phyloP scores from a whole-genome alignment of 2,888 invertebrate genomes.

The Dysmachus trigonus region DNA sequence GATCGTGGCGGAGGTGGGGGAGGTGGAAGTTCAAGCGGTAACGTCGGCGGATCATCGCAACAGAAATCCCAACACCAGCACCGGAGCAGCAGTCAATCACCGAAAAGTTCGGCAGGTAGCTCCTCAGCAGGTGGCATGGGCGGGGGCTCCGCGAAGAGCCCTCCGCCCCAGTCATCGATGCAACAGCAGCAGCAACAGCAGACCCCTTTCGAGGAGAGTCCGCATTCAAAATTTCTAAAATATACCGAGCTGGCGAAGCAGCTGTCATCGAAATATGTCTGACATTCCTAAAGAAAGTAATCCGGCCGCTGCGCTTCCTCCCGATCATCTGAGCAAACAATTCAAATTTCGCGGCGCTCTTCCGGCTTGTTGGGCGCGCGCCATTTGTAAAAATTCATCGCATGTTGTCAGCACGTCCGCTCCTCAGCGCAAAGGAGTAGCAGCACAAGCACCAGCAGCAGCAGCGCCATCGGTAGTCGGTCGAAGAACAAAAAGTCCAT shows the following conservation, averaged over 20 bases:
- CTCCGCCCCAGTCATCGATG: constrained; percentile 51
- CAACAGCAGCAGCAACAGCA: constrained; percentile 69
- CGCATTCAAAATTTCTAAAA: constrained; percentile 97
- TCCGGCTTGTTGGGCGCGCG: constrained; percentile 33
- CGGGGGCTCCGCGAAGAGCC: constrained; percentile 43
- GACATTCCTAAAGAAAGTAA: constrained; percentile 62
- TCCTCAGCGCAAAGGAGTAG: neutral
- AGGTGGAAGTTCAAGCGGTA: neutral
- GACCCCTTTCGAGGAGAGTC: constrained; percentile 84
- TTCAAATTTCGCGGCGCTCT: neutral
- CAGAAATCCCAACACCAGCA: neutral
- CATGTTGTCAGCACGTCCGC: constrained; percentile 3
- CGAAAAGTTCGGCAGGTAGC: constrained; percentile 33
- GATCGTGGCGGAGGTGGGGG: constrained; percentile 49
- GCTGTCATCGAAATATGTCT: constrained; percentile 95
- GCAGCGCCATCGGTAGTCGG: constrained; percentile 12
- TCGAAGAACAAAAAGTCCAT: neutral
- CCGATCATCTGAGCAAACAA: neutral
- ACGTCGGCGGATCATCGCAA: neutral
- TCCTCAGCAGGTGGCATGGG: neutral
- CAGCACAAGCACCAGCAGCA: neutral
- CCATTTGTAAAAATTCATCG: constrained; percentile 46
- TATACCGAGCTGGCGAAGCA: constrained; percentile 99
- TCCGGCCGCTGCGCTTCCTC: neutral
- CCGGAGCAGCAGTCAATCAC: constrained; percentile 47